A percentile compares a stretch with the other conserved stretches of the same genome.
phyloP scores from a whole-genome alignment of 2,888 invertebrate genomes.

The Drosophila basisetae region DNA sequence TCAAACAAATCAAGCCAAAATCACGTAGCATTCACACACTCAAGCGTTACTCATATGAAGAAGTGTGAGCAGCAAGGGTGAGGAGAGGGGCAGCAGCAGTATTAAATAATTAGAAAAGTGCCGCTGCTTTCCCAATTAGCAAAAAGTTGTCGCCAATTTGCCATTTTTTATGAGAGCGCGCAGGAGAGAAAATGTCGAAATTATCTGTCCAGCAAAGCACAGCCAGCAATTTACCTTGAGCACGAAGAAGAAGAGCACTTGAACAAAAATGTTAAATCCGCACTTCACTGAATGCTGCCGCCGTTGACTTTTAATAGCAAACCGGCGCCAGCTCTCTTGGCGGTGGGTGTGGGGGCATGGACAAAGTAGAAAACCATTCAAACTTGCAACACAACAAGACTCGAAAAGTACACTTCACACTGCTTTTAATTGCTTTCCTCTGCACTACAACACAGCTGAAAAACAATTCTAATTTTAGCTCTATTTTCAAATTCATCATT shows the following conservation, averaged over 20 bases:
- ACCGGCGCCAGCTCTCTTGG: neutral
- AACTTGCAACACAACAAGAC: constrained; percentile 32
- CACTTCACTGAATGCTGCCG: constrained; percentile 26
- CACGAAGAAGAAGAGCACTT: constrained; percentile 63
- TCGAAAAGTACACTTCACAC: constrained; percentile 20
- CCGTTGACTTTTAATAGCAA: neutral
- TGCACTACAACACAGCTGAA: neutral
- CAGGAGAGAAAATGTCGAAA: constrained; percentile 7
- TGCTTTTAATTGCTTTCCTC: constrained; percentile 51
- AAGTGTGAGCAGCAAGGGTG: neutral
- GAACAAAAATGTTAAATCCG: constrained; percentile 52
- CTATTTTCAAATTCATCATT: constrained; percentile 49
- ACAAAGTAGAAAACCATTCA: constrained; percentile 31
- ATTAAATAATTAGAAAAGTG: constrained; percentile 70
- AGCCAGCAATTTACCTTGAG: constrained; percentile 55
- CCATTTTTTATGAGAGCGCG: constrained; percentile 38
- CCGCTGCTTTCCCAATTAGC: constrained; percentile 63
- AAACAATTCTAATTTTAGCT: neutral
- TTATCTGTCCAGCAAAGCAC: constrained; percentile 20
- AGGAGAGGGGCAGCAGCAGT: neutral
- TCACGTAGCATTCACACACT: constrained; percentile 53
- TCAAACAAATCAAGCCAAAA: constrained; percentile 63
- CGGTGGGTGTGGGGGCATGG: too few relatives aligned
- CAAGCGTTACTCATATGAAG: constrained; percentile 36
- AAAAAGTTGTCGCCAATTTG: constrained; percentile 47